Conservation (phyloP, 2,113 vertebrate species). For the Silurus asotus region DNA sequence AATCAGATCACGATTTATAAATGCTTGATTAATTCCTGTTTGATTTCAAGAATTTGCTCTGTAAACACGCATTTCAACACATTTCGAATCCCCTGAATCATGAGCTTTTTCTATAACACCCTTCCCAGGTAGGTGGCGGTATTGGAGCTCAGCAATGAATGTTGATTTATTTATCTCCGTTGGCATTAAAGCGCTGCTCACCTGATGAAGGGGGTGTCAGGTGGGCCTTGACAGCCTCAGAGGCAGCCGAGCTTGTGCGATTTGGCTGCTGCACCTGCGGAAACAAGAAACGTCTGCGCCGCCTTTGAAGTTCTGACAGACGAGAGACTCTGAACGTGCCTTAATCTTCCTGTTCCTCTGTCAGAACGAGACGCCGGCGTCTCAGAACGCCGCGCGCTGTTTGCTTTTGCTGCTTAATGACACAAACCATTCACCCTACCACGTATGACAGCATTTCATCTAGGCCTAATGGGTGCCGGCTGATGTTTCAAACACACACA, state of each 20-base stretch:
- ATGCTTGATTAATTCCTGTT: background rate
- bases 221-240: slow-evolving; percentile 74
- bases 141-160: slow-evolving; percentile 57
- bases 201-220: slow-evolving; percentile 78
- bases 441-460: slow-evolving; percentile 76
- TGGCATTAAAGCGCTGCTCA: slow-evolving; percentile 72
- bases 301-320: slow-evolving; percentile 79
- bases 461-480: slow-evolving; percentile 70
- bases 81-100: background rate
- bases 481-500: slow-evolving; percentile 67
- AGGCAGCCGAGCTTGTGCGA: slow-evolving; percentile 72
- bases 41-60: background rate
- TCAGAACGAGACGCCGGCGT: slow-evolving; percentile 61
- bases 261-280: slow-evolving; percentile 72
- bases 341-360: slow-evolving; percentile 74
- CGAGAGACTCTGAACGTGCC: slow-evolving; percentile 75
- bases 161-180: slow-evolving; percentile 76
- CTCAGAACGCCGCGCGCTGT: slow-evolving; percentile 51
- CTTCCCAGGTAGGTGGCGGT: slow-evolving; percentile 71
- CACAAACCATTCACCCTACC: slow-evolving; percentile 76
- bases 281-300: slow-evolving; percentile 72
- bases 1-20: slow-evolving; percentile 7
- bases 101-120: slow-evolving; percentile 38
- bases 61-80: background rate
- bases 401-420: slow-evolving; percentile 70